Base-by-base conservation (phyloP, 2,113 vertebrate genomes). In the Trematomus loennbergii region DNA sequence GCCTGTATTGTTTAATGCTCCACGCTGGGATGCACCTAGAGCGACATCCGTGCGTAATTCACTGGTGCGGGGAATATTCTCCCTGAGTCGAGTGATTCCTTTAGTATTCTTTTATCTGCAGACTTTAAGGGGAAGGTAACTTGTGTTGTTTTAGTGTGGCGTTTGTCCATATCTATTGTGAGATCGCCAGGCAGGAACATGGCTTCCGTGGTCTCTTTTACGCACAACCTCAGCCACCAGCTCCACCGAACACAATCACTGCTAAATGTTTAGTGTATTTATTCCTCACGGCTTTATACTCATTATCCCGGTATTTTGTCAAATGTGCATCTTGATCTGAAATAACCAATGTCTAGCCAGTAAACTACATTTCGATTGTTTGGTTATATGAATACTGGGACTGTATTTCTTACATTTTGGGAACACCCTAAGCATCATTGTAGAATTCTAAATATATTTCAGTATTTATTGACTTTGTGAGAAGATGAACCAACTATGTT, bases 151-250 rank as follows among this genome's bases (percentile, higher is more conserved):
- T n/a, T n/a, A n/a, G n/a, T 60, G 12, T 66, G 9, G 25, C 22
- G 20, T 63, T 67, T 50, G 53, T 62, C 36, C 20, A 25, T 59
- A 79, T 72, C 36, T 53, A 17, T 66, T 57, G 5, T 53, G 12
- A 57, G 22, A 36, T 9, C 60, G 45, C 49, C 11, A 20, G 48
- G 53, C 49, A 82, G 53, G 46, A 82, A 71, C 82, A 90, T 87
- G 88, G 90, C 86, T 87, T 64, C 86, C 74, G 2, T 9, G 71
- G n/a, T 12, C 22, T 87, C 20, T 17, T 58, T 88, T 88, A 76
- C 55, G 64, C 73, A 12, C 3, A 53, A 64, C 58, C 59, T 72
- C 43, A 10, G 33, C 48, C n/a, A n/a, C n/a, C 74, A 72, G 59
- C 43, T 49, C 62, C 52, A 9, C 66, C 3, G 25, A 48, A 40